phyloP scores from a whole-genome alignment of 1,140 invertebrate genomes.

The Atopsyche davidsoni region DNA sequence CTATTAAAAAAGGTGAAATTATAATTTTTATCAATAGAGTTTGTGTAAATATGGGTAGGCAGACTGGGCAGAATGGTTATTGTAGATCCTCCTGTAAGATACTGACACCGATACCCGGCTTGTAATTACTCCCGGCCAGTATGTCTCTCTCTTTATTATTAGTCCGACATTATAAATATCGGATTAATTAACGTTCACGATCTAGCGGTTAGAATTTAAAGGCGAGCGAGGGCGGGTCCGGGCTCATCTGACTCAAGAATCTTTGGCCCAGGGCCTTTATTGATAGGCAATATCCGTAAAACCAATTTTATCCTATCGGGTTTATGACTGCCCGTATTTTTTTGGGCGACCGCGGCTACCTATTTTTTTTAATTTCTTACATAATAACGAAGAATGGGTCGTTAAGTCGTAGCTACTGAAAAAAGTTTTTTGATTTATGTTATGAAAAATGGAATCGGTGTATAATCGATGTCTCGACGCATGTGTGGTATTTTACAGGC shows the following conservation, averaged over 20 bases:
- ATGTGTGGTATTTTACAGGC: constrained; percentile 1
- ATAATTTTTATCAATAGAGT: too few species aligned
- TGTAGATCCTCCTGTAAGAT: constrained; percentile 21
- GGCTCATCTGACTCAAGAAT: constrained; percentile 1
- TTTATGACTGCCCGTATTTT: constrained; percentile 30
- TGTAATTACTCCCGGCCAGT: constrained; percentile 16
- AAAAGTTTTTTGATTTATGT: constrained; percentile 30
- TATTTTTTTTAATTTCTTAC: constrained; percentile 26
- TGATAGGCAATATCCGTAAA: constrained; percentile 25
- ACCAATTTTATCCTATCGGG: constrained; percentile 29
- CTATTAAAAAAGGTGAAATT: too few species aligned
- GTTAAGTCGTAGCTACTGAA: constrained; percentile 28
- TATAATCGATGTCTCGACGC: constrained; percentile 10
- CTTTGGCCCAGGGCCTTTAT: constrained; percentile 12
- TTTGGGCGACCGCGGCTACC: constrained; percentile 15
- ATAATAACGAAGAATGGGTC: constrained; percentile 28
- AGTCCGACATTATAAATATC: constrained; percentile 28
- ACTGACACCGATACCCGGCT: constrained; percentile 27
- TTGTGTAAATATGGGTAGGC: too few species aligned
- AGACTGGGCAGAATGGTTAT: too few species aligned
- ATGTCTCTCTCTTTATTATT: constrained; percentile 19
- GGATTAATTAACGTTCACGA: constrained; percentile 29
- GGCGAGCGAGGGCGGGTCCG: constrained; percentile 16
- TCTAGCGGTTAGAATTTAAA: constrained; percentile 13
- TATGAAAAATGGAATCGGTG: constrained; percentile 15